Evolutionary conservation across 2,888 invertebrate genomes (phyloP), one percentile per base, ranked within the genome.

Genomic region (Drosophila phalerata): DNA sequence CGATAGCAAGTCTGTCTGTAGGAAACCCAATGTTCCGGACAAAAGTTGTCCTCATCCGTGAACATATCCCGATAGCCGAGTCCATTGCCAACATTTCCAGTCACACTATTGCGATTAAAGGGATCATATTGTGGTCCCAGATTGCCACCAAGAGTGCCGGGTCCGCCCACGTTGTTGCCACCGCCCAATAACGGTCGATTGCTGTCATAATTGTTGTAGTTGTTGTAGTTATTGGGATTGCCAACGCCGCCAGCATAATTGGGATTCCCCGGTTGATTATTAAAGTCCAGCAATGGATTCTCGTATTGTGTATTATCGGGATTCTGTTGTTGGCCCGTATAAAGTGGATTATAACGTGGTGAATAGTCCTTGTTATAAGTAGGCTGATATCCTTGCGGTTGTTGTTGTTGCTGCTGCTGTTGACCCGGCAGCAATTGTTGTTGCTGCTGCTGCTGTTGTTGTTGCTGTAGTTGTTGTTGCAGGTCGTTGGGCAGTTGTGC

Each of bases 11-110:
- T 95, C 69, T 96, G 95, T 75, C 95, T 94, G 90, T 94, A 97
- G 32, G 95, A 94, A n/a, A 96, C 93, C 98, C 98, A 98, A 91
- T 97, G 95, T 57, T 96, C 95, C 0, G 98, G 98, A 92, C 98
- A 98, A 53, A 89, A 92, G 71, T 91, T 90, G 25, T 91, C 90
- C 47, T 91, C 91, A 74, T 88, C 93, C 86, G 77, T 84, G 37
- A 85, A 91, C 19, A 81, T 84, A 63, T 92, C 91, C 9, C 81
- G 48, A 63, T 83, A 90, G 10, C 81, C 84, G 5, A 73, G 34
- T 1, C 77, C 76, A 3, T 22, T 22, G 3, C 22, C 22, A 3
- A 66, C n/a, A 11, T 53, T 79, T 11, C 68, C 55, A 32, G 67
- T 67, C 6, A 82, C 72, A 40, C 60, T 69, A 48, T 82, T 85